A percentile compares a stretch with the other conserved stretches of the same genome.
phyloP scores from a whole-genome alignment of 2,888 invertebrate genomes.

The Torymus auratus region DNA sequence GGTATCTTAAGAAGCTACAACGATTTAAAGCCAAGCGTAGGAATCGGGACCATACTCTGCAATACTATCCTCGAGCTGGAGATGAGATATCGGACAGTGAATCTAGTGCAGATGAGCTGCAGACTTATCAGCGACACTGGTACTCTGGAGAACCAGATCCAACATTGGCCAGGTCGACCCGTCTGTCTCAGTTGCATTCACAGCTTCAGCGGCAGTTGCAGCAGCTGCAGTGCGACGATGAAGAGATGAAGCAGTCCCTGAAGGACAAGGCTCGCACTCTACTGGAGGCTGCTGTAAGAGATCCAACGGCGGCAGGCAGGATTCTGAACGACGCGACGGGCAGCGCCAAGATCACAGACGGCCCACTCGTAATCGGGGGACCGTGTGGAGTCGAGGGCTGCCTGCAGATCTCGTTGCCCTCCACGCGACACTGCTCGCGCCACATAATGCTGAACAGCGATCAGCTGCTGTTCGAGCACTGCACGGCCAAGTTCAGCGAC shows the following conservation, averaged over 20 bases:
- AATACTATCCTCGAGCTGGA: constrained; percentile 74
- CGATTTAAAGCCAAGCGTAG: constrained; percentile 65
- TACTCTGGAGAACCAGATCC: constrained; percentile 71
- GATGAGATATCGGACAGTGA: constrained; percentile 77
- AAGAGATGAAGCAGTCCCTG: constrained; percentile 67
- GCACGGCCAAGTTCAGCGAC: constrained; percentile 88
- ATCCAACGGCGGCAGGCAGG: constrained; percentile 68
- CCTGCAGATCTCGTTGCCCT: constrained; percentile 81
- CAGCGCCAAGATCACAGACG: constrained; percentile 64
- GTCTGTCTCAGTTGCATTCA: constrained; percentile 72
- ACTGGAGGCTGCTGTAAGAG: constrained; percentile 65
- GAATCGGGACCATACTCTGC: constrained; percentile 72
- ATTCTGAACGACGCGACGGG: constrained; percentile 62
- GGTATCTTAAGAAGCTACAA: constrained; percentile 63
- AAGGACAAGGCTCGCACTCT: constrained; percentile 69
- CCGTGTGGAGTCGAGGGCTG: constrained; percentile 73
- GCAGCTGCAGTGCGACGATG: constrained; percentile 74
- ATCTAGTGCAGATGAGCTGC: constrained; percentile 75
- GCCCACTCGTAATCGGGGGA: constrained; percentile 71
- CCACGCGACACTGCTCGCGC: constrained; percentile 88
- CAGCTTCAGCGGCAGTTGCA: constrained; percentile 78
- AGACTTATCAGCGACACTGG: constrained; percentile 76
- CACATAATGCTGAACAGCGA: constrained; percentile 92
- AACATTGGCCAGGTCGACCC: constrained; percentile 69
- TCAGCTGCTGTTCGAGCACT: constrained; percentile 88